Evolutionary conservation across 2,888 invertebrate species (phyloP).

Genomic region (Anoncus sp.): DNA sequence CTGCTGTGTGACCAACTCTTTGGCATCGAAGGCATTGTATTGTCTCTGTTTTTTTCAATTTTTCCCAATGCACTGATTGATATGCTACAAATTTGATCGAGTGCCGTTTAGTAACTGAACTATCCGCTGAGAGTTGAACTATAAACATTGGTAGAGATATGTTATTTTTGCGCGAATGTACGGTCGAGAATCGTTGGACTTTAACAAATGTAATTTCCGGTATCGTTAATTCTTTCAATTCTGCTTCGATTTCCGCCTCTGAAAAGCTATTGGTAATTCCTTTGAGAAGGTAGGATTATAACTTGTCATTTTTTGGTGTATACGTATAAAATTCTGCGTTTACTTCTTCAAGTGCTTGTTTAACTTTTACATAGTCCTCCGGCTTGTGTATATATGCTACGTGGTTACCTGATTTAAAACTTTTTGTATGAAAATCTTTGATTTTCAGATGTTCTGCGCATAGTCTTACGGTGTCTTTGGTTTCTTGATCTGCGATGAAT

Average conservation of each 20-base stretch:
- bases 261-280: too few relatives aligned
- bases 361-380: too few relatives aligned
- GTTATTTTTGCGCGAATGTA: constrained; percentile 10
- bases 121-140: constrained; percentile 9
- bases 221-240: neutral
- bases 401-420: too few relatives aligned
- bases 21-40: constrained; percentile 39
- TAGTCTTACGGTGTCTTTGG: too few relatives aligned
- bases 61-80: constrained; percentile 29
- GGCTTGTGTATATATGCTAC: too few relatives aligned
- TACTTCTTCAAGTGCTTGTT: too few relatives aligned
- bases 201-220: constrained; percentile 1
- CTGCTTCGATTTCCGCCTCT: neutral
- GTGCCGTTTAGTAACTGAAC: neutral
- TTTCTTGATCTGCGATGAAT: too few relatives aligned
- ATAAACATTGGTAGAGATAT: constrained; percentile 3
- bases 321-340: too few relatives aligned
- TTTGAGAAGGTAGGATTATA: too few relatives aligned
- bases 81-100: constrained; percentile 13
- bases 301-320: too few relatives aligned
- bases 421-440: too few relatives aligned
- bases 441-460: too few relatives aligned
- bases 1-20: constrained; percentile 16
- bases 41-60: constrained; percentile 23
- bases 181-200: constrained; percentile 8